phyloP scores from a whole-genome alignment of 2,888 invertebrate genomes.

The Caenorhabditis macrosperma region DNA sequence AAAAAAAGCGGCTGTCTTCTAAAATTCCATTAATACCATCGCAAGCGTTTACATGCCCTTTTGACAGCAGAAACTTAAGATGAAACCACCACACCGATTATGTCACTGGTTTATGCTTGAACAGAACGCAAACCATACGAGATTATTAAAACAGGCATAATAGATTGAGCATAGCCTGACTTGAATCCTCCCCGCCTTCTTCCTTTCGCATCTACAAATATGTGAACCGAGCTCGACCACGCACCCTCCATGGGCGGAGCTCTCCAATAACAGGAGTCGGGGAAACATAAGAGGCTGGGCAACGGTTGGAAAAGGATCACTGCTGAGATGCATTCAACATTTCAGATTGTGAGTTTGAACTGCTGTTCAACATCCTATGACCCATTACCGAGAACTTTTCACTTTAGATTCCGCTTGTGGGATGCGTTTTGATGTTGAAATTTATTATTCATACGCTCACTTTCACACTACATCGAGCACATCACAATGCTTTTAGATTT shows the following conservation, averaged over 20 bases:
- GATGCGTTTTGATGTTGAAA: constrained; percentile 47
- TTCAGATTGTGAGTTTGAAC: constrained; percentile 36
- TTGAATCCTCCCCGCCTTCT: constrained; percentile 8
- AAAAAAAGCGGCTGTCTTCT: neutral
- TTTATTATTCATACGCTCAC: constrained; percentile 54
- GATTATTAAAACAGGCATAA: constrained; percentile 62
- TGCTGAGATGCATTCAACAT: constrained; percentile 30
- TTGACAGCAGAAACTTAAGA: neutral
- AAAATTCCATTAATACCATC: constrained; percentile 45
- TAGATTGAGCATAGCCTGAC: constrained; percentile 57
- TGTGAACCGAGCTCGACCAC: constrained; percentile 28
- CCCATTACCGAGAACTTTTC: neutral
- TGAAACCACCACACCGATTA: constrained; percentile 14
- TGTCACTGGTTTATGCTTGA: constrained; percentile 52
- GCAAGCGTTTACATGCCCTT: constrained; percentile 13
- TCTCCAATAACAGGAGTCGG: constrained; percentile 42
- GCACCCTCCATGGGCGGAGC: constrained; percentile 44
- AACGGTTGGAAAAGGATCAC: constrained; percentile 34
- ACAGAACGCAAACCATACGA: constrained; percentile 46
- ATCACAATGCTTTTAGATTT: constrained; percentile 11
- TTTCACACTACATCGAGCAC: constrained; percentile 60
- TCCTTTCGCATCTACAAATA: constrained; percentile 35
- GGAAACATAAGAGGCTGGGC: constrained; percentile 44
- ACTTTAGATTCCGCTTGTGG: neutral
- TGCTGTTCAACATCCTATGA: neutral